Percentiles rank a stretch among this genome's conserved stretches.
These are phyloP conservation scores for Tipula lateralis DNA, from an alignment of 2,888 invertebrate genomes.

Conservation along the genomic window DNA sequence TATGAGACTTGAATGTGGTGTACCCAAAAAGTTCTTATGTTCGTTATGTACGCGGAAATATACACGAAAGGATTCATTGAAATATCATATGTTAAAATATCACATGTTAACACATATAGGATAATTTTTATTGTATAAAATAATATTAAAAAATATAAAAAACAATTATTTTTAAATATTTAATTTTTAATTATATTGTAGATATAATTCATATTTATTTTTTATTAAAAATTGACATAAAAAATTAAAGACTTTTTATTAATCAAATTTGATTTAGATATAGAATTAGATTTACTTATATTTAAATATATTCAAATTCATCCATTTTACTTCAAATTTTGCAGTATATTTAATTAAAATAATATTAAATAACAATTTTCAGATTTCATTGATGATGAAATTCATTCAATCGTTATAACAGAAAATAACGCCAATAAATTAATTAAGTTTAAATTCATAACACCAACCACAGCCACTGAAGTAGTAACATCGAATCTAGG, in stretches of 20 bases:
- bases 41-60: conserved; percentile 32
- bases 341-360: conserved; percentile 4
- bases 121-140: conserved; percentile 3
- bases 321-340: neutral
- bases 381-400: conserved; percentile 19
- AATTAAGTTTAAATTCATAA: neutral
- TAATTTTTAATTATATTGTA: conserved; percentile 24
- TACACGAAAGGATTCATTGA: conserved; percentile 34
- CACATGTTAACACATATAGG: conserved; percentile 30
- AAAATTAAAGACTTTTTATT: conserved; percentile 12
- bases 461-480: conserved; percentile 24
- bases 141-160: neutral
- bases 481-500: neutral
- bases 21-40: conserved; percentile 34
- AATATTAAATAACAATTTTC: neutral
- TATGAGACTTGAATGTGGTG: conserved; percentile 34
- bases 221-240: conserved; percentile 12
- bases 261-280: neutral
- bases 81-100: conserved; percentile 34
- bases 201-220: conserved; percentile 19
- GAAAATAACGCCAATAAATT: neutral
- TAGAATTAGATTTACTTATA: neutral
- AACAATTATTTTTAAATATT: neutral
- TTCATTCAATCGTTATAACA: conserved; percentile 3
- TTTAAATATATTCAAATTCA: neutral